Base-by-base conservation (phyloP, 1,140 invertebrate species). In the Maniola jurtina region DNA sequence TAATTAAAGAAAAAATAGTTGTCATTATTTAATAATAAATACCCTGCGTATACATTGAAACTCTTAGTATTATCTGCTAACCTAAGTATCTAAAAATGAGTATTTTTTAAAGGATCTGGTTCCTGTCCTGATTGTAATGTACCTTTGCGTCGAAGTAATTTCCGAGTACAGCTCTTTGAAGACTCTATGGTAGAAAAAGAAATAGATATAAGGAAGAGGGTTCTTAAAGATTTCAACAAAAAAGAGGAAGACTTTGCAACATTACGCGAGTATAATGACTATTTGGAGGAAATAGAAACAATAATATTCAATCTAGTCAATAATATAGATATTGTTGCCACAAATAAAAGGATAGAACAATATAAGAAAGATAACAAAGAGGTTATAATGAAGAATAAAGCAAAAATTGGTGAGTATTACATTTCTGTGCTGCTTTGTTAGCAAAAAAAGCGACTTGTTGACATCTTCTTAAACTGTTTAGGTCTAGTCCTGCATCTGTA, bases 121-220 rank as follows among this genome's bases (percentile, higher is more conserved):
- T 81, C 79, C 1, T 81, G 79, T 38, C 76, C 79, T 13, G 76
- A 79, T 56, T 79, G 79, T 64, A 81, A 81, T 40, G 95, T 97
- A 42, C 94, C 96, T 6, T 86, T 99, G 36, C 92, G 97, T 9
- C 93, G 97, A 76, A 95, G 93, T 77, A 98, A 98, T 84, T 99
- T 99, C 86, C 93, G 98, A 47, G 93, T 98, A 15, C 98, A 99
- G 81, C 90, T 99, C 11, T 99, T 99, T 85, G 98, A 99, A 92
- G 98, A 99, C 93, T 91, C 98, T 1, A 93, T 93, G 90, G 96
- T 99, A 1, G 99, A 99, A 91, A 99, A 99, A 84, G 99, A 99
- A 93, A 95, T 99, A 8, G 98, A 99, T 77, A 98, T 99, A 74
- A 92, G 99, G 15, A 97, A 96, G 83, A 93, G 95, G 77, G 94